Evolutionary conservation across 2,797 vertebrate genomes (phyloP).

Genomic region (Artibeus lituratus): DNA sequence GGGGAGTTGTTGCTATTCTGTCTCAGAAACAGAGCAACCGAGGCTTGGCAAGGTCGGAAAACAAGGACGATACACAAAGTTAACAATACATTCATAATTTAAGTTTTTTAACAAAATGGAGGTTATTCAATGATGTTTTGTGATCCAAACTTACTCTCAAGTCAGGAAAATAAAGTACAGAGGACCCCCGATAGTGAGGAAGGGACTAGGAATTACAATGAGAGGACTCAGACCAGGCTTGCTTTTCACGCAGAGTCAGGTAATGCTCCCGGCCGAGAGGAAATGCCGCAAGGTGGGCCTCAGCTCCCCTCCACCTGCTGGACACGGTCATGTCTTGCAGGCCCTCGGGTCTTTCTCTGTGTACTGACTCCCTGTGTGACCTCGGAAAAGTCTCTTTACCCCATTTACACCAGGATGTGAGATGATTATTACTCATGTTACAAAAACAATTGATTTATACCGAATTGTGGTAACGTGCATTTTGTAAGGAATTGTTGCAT

Average conservation of each 20-base stretch:
- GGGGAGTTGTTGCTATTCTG: background rate
- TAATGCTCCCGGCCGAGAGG: background rate
- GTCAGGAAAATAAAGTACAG: background rate
- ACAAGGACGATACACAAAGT: background rate
- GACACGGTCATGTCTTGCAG: background rate
- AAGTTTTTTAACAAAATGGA: background rate
- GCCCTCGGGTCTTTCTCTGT: background rate
- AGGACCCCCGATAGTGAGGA: background rate
- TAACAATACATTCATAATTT: background rate
- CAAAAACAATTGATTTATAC: background rate
- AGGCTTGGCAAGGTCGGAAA: background rate
- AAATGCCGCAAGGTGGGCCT: background rate
- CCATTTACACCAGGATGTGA: background rate
- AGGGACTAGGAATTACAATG: background rate
- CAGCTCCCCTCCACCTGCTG: background rate
- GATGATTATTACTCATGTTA: background rate
- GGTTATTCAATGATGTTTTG: background rate
- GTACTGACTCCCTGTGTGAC: background rate
- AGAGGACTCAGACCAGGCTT: background rate
- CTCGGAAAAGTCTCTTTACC: background rate
- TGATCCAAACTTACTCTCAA: background rate
- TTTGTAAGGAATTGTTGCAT: background rate
- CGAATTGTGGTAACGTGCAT: background rate
- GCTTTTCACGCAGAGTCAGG: accelerated
- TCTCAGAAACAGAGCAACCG: background rate